Evolutionary conservation across 1,140 invertebrate species (phyloP), one percentile per base, ranked within the genome.

Genomic region (Colletes gigas): DNA sequence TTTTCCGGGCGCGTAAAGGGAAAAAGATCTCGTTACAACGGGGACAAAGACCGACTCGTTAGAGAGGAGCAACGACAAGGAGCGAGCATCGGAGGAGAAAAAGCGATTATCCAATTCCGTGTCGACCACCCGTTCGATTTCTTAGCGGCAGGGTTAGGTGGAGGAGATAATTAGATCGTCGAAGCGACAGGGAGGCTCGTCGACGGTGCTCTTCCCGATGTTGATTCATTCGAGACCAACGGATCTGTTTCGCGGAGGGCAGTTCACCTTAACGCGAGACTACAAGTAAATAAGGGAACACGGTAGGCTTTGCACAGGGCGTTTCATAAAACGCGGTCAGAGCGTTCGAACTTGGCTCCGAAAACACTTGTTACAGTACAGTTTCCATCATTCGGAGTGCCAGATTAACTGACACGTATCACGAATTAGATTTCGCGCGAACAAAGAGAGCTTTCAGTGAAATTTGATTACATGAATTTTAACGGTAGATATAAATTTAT

Each of bases 21-120:
- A 30, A 39, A 39, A 78, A 68, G 68, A 55, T 60, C 62, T 59
- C 68, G 67, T 77, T 65, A 70, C 9, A 15, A 2, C 30, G 6
- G 30, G 30, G 60, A 60, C 17, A 47, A 19, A 72, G 62, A 66
- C 21, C 19, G 60, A 65, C 12, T 81, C 52, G 44, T 71, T 52
- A 52, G 30, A 30, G 52, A 39, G 19, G 54, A 14, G 55, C 55
- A 67, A n/a, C 67, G 54, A 70, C 50, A 30, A 54, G 57, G 66
- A 50, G 8, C 17, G 57, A 17, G 17, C 5, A 19, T 9, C 17
- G n/a, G 57, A 8, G 44, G 6, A 63, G 50, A 63, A 68, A 65
- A 52, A 54, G 50, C 71, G 71, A 50, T 75, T 62, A 76, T 63
- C 52, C 55, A 14, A 41, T 81, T 81, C 52, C 21, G 19, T 21